Evolutionary conservation across 1,140 invertebrate species (phyloP), one percentile per base, ranked within the genome.

Genomic region (Cotesia vestalis): DNA sequence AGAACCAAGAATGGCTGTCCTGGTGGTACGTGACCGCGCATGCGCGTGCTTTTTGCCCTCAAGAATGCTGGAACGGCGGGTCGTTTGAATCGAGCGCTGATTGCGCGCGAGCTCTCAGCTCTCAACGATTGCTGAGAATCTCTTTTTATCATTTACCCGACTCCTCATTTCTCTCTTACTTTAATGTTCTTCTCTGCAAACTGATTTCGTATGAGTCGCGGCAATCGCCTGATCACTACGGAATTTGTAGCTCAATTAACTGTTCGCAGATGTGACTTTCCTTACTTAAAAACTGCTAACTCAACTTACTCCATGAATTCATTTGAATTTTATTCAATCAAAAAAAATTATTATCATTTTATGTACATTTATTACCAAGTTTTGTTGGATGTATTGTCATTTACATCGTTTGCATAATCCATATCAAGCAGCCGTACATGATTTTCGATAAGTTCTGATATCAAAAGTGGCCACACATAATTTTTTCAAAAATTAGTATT

Each of bases 221-320:
- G 77, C 74, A 78, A 81, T 81, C 82, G 81, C 81, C 85, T 85
- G 84, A 86, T 85, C 84, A 85, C 80, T 78, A 72, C 80, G 83
- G 85, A 86, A 86, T 86, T 85, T 86, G 84, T 85, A 85, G 85
- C 85, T 85, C 85, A 85, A 86, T 86, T 86, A 86, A 84, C 53
- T 72, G 51, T 11, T 57, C 78, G 17, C 52, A 27, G 6, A 20
- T 35, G 46, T 55, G 72, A 74, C 78, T 73, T 38, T 79, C 76
- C 73, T 76, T 77, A 75, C 40, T 46, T 46, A 46, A 46, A 46
- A 46, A 46, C 40, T 46, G 40, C 40, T 46, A 5, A 46, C 40
- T 46, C 40, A 46, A 46, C 5, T 46, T 46, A 46, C 40, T 46
- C 27, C 27, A 27, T 27, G 40, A 11, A 46, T 46, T 46, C 40